A percentile compares a stretch with the other conserved stretches of the same genome.
These are phyloP conservation scores for Heteromurus nitidus DNA, from an alignment of 2,888 invertebrate species.

Conservation along the genomic window DNA sequence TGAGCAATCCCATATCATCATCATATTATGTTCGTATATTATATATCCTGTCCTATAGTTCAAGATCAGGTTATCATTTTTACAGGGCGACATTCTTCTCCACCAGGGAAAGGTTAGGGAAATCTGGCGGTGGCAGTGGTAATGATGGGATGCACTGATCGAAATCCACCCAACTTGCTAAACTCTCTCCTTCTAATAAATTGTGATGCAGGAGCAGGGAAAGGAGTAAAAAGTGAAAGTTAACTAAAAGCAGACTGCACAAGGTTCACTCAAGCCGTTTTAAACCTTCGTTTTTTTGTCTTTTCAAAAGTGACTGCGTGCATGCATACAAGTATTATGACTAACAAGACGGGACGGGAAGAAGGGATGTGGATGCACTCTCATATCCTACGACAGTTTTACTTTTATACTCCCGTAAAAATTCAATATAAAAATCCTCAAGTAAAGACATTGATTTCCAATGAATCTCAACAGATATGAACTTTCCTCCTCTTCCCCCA, in stretches of 20 bases:
- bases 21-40: no score
- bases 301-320: no score
- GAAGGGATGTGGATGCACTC: no score
- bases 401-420: slow-evolving; percentile 1
- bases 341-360: no score
- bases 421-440: not conserved
- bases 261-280: no score
- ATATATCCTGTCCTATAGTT: not conserved
- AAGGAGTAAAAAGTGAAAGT: no score
- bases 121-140: not conserved
- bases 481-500: slow-evolving; percentile 23
- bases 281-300: no score
- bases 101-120: not conserved
- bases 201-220: not conserved
- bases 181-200: not conserved
- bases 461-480: slow-evolving; percentile 47
- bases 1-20: not conserved
- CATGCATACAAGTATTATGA: no score
- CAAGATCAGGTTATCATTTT: not conserved
- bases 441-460: slow-evolving; percentile 60
- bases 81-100: no score
- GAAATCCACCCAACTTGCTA: not conserved
- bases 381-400: slow-evolving; percentile 5
- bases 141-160: not conserved
- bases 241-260: no score